Evolutionary conservation across 2,888 invertebrate genomes (phyloP), one percentile per base, ranked within the genome.

Genomic region (Oxyteleia sp.): DNA sequence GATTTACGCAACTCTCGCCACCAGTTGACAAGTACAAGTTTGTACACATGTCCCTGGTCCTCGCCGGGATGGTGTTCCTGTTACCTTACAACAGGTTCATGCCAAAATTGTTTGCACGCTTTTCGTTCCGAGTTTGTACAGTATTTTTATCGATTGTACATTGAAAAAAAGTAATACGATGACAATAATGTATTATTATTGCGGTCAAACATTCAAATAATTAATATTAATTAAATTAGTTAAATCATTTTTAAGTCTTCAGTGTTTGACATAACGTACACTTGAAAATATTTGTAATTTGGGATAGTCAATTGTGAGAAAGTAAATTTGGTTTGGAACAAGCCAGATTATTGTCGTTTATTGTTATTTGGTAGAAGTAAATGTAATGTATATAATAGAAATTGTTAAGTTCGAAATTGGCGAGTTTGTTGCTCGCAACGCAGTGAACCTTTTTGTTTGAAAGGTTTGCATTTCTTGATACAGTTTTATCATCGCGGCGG

Each of bases 401-500:
- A n/a, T n/a, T n/a, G n/a, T n/a, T n/a, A n/a, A n/a, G n/a, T n/a
- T n/a, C n/a, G n/a, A n/a, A n/a, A n/a, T 64, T 2, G 35, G 41
- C 2, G 38, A 41, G 15, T 5, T 66, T 57, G 29, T 55, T 59
- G 49, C 20, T 26, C 18, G 47, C 51, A 59, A 72, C 8, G 18
- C 11, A 72, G 63, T 41, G 23, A 66, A 68, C 29, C 10, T 55
- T 72, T 74, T 72, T 74, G 51, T 74, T 47, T 75, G 45, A 75
- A 74, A 69, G 45, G 43, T 82, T 82, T 82, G 45, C n/a, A 66
- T 82, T 88, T 84, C 87, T 86, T 76, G 63, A 93, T 94, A 57
- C 94, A 98, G 98, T 92, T 98, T 98, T 93, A 97, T 98, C 91
- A 98, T 98, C 94, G 98, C 98, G 7, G 97, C 98, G 88, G 98